Evolutionary conservation across 2,888 invertebrate species (phyloP).

Genomic region (Lithophane socia): DNA sequence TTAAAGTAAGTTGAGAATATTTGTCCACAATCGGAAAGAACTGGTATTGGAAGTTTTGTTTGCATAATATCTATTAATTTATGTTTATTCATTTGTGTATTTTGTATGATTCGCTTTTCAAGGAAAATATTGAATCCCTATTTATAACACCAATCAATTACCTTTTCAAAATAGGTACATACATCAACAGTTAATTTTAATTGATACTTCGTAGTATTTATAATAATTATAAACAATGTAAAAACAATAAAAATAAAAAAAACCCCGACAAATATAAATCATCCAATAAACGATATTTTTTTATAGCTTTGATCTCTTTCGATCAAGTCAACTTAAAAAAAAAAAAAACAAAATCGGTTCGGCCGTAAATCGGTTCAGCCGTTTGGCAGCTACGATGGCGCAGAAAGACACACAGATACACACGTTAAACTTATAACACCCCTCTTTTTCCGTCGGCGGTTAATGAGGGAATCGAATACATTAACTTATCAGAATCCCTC

Average conservation of each 20-base stretch:
- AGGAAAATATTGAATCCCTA: slow-evolving; percentile 19
- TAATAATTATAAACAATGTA: not conserved
- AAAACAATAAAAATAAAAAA: too few species aligned
- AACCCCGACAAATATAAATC: too few species aligned
- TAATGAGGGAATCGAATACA: not conserved
- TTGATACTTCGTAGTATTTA: not conserved
- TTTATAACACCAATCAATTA: not conserved
- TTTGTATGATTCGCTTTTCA: not conserved
- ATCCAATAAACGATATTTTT: too few species aligned
- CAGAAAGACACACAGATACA: too few species aligned
- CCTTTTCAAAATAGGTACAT: slow-evolving; percentile 2
- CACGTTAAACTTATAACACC: too few species aligned
- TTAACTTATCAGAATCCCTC: not conserved
- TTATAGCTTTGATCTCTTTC: too few species aligned
- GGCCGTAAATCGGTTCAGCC: too few species aligned
- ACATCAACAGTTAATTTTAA: not conserved
- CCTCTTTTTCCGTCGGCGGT: too few species aligned
- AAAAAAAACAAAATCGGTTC: too few species aligned
- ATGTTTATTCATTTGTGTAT: not conserved
- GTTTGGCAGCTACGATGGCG: too few species aligned
- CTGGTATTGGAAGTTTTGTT: not conserved
- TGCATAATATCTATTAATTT: not conserved
- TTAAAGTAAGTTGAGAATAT: not conserved
- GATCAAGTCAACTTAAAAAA: too few species aligned
- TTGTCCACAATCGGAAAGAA: not conserved